Base-by-base conservation (phyloP, 1,140 invertebrate species). In the Heliconius nattereri region DNA sequence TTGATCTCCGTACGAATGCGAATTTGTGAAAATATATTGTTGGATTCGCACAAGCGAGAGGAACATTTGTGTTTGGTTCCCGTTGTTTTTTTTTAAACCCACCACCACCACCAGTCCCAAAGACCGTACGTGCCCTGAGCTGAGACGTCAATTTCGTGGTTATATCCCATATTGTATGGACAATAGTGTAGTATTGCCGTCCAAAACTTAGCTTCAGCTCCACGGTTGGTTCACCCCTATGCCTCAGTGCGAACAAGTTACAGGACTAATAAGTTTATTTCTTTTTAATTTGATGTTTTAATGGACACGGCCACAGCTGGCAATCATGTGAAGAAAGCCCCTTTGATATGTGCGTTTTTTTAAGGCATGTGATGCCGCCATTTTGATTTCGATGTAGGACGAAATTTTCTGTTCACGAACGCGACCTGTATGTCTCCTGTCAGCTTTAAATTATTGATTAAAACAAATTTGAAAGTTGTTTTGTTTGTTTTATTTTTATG, bases 391-490 rank as follows among this genome's bases (percentile, higher is more conserved):
- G 78, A 71, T 76, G 40, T 71, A 82, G 77, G 81, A 72, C 52
- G 86, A 90, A 89, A 91, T 90, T 52, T 91, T 90, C 84, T 83
- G 87, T 92, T 90, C 71, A 75, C 72, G 73, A 86, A 80, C 73
- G 75, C 75, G 57, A 81, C 78, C 76, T 78, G 71, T 81, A 75
- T 90, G 89, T 91, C 89, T 91, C 88, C 88, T 92, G 91, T 94
- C 91, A 93, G 92, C 92, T 94, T 94, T 94, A 94, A 94, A 93
- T 94, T 94, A 94, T 94, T 92, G 88, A 93, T 87, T 92, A 93
- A 35, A 94, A 92, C 89, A 90, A 92, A 92, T 89, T 92, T 89
- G 81, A 91, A 94, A 91, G 89, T 45, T 94, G 7, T 90, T 71
- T 76, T 75, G 9, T 16, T 40, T 83, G 86, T 89, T 92, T 87